Conservation (phyloP, 2,888 invertebrate species). For the Acleris cristana region DNA sequence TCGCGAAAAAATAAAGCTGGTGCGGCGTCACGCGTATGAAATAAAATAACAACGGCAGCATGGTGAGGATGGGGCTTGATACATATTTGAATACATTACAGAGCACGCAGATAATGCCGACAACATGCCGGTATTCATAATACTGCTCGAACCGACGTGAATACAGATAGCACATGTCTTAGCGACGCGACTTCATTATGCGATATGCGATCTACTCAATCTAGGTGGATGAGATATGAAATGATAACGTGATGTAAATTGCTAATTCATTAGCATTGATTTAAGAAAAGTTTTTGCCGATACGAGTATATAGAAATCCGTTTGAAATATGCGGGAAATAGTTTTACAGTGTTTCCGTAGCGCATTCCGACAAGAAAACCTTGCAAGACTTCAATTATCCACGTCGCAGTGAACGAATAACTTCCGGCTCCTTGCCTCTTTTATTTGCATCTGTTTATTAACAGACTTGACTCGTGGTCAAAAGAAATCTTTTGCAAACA, state of each 20-base stretch:
- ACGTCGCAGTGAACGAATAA: constrained; percentile 46
- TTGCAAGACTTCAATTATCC: constrained; percentile 51
- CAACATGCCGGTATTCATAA: constrained; percentile 79
- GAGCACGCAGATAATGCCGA: constrained; percentile 78
- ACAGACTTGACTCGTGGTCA: constrained; percentile 3
- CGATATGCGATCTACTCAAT: constrained; percentile 27
- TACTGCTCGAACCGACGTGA: constrained; percentile 69
- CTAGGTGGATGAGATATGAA: constrained; percentile 23
- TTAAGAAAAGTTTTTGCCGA: not conserved
- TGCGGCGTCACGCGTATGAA: constrained; percentile 77
- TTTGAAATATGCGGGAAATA: constrained; percentile 49
- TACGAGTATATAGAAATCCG: constrained; percentile 46
- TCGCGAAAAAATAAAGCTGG: constrained; percentile 73
- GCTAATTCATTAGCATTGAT: not conserved
- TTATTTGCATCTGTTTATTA: constrained; percentile 7
- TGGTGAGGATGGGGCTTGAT: constrained; percentile 79
- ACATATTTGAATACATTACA: constrained; percentile 84
- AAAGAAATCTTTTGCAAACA: not conserved
- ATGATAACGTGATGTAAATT: constrained; percentile 10
- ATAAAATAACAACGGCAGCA: constrained; percentile 81
- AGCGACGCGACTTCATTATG: constrained; percentile 33
- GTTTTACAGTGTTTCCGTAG: constrained; percentile 47
- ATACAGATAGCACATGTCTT: constrained; percentile 60
- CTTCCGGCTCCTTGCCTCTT: constrained; percentile 40
- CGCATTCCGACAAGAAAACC: constrained; percentile 34